Conservation (phyloP, 2,797 vertebrate species). For the Notoglanidium macrostoma region DNA sequence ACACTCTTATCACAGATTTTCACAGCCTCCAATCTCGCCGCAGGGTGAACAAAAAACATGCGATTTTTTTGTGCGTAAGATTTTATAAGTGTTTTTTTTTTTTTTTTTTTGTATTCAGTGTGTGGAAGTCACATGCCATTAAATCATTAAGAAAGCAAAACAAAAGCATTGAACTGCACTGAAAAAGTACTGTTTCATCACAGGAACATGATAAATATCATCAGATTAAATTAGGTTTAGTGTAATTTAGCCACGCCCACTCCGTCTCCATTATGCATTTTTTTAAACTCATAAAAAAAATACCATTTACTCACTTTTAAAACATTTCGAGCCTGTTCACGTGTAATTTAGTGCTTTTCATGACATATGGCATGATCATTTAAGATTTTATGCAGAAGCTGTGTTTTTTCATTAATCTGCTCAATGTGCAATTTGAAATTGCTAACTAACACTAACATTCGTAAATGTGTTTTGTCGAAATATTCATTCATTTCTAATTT, state of each 20-base stretch:
- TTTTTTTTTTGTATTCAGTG: background rate
- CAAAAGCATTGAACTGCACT: background rate
- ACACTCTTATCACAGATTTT: constrained; percentile 45
- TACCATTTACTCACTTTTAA: background rate
- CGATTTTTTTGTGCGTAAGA: background rate
- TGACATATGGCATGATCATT: background rate
- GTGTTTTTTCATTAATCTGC: no score
- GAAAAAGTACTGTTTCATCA: background rate
- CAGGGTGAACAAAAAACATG: background rate
- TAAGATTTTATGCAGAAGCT: no score
- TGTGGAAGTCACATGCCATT: background rate
- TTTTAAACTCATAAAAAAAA: background rate
- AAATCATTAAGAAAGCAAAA: no score
- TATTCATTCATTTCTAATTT: no score
- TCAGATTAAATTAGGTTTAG: background rate
- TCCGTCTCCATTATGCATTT: background rate
- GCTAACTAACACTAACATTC: no score
- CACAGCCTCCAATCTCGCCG: constrained; percentile 28
- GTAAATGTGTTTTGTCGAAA: no score
- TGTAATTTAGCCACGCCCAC: background rate
- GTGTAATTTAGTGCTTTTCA: background rate
- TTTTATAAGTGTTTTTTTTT: background rate
- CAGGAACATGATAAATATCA: background rate
- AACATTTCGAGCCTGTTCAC: background rate
- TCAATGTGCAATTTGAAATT: no score